Percentiles rank a stretch among this genome's conserved stretches.
Conservation (phyloP, 1,140 invertebrate genomes). For the Danaus plexippus region DNA sequence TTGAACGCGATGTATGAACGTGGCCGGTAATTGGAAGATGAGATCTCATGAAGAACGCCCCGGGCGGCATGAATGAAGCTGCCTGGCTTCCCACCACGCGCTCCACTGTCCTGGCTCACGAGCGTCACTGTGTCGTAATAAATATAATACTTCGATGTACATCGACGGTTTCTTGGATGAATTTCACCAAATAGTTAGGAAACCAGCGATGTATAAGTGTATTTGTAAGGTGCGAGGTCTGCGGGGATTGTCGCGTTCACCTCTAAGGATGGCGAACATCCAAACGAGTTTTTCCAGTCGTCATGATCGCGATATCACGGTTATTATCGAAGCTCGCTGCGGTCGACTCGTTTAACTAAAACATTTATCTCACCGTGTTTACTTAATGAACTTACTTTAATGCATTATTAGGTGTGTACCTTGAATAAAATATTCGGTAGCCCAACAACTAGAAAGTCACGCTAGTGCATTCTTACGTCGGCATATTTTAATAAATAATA, state of each 20-base stretch:
- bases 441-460: no score
- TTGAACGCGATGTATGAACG: slow-evolving; percentile 15
- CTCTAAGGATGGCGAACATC: slow-evolving; percentile 68
- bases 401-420: slow-evolving; percentile 15
- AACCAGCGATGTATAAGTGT: slow-evolving; percentile 28
- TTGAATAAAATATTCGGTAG: no score
- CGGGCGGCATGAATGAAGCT: slow-evolving; percentile 69
- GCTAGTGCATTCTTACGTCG: no score
- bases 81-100: slow-evolving; percentile 46
- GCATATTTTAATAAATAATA: no score
- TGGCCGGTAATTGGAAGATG: slow-evolving; percentile 66
- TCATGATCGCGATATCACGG: slow-evolving; percentile 71
- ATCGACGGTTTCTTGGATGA: no score
- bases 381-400: slow-evolving; percentile 33
- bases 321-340: slow-evolving; percentile 67
- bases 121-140: slow-evolving; percentile 12
- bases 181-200: no score
- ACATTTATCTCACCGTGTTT: slow-evolving; percentile 66
- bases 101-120: slow-evolving; percentile 22
- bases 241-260: slow-evolving; percentile 26
- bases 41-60: slow-evolving; percentile 62
- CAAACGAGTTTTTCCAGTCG: slow-evolving; percentile 70
- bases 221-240: slow-evolving; percentile 5
- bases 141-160: background rate
- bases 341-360: slow-evolving; percentile 65